Base-by-base conservation (phyloP, 2,797 vertebrate genomes). In the Gambelia wislizenii region DNA sequence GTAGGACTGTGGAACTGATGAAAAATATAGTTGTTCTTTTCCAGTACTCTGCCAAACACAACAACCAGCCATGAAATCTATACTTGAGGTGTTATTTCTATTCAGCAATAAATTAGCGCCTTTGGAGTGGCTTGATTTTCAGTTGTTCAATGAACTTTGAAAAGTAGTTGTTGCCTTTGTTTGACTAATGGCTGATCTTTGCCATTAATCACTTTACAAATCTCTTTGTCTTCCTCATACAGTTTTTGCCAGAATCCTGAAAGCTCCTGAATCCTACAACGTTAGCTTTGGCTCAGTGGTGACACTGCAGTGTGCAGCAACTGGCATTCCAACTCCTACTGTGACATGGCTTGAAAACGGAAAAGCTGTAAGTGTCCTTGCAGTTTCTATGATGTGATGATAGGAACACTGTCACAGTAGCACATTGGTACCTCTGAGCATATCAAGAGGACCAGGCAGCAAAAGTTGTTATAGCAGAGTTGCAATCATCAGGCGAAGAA, bases 291-390 rank as follows among this genome's bases (percentile, higher is more conserved):
- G 98, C 56, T 98, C 98, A 39, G 96, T 98, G 96, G 97, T 99
- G 91, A 98, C 97, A 0, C 92, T 99, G 91, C 97, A 97, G 88
- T 99, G 99, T 77, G 97, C 97, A 0, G 99, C 98, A 0, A 98
- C 98, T 0, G 99, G 99, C 72, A 98, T 98, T 94, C 99, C 99
- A 42, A 97, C 98, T 67, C 99, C 99, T 39, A 98, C 98, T 42
- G 95, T 99, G 95, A 98, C 98, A 89, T 99, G 99, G 99, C 97
- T 99, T 95, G 99, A 99, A 97, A 99, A 99, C 14, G 99, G 99
- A 89, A 98, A 99, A 96, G 97, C 98, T 76, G 99, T 99, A 96
- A 98, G 98, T 97, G 22, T 16, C 67, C 77, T 36, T 75, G 87
- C 52, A 79, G 42, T 59, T 83, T 91, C 70, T 33, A 84, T 84